These are phyloP conservation scores for Tenodera sinensis DNA, from an alignment of 2,888 invertebrate genomes.

Conservation along the genomic window DNA sequence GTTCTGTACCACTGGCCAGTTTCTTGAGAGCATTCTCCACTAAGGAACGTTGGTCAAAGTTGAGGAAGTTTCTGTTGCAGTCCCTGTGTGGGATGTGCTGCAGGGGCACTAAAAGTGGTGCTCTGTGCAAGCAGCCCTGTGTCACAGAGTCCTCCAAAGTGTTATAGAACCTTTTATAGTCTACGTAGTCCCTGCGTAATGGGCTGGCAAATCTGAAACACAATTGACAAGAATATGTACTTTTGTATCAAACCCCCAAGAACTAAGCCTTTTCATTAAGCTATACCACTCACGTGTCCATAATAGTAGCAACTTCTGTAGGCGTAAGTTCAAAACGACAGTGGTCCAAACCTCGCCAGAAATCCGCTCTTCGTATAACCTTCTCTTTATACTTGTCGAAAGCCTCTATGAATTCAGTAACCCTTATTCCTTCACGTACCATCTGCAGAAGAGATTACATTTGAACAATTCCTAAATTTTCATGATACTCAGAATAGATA, in stretches of 20 bases:
- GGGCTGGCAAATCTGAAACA: slow-evolving; percentile 60
- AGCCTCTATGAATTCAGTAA: slow-evolving; percentile 62
- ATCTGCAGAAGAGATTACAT: slow-evolving; percentile 44
- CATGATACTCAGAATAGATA: slow-evolving; percentile 35
- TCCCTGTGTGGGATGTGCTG: slow-evolving; percentile 66
- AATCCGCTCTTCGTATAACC: slow-evolving; percentile 62
- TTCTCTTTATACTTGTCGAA: slow-evolving; percentile 63
- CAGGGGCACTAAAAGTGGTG: slow-evolving; percentile 64
- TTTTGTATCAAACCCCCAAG: background rate
- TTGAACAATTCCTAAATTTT: background rate
- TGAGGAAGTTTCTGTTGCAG: slow-evolving; percentile 61
- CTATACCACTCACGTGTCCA: slow-evolving; percentile 47
- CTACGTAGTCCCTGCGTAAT: slow-evolving; percentile 45
- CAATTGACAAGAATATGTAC: background rate
- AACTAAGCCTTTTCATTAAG: background rate
- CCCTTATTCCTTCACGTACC: slow-evolving; percentile 62
- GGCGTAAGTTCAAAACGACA: slow-evolving; percentile 63
- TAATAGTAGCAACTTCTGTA: slow-evolving; percentile 65
- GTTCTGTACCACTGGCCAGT: slow-evolving; percentile 49
- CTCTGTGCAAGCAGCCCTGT: slow-evolving; percentile 60
- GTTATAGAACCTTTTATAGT: slow-evolving; percentile 64
- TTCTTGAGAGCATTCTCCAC: slow-evolving; percentile 65
- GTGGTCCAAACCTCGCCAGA: slow-evolving; percentile 65
- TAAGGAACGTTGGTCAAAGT: slow-evolving; percentile 66
- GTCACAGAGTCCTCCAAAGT: slow-evolving; percentile 68